Conservation (phyloP, 2,113 vertebrate genomes). For the Sciurus niger region DNA sequence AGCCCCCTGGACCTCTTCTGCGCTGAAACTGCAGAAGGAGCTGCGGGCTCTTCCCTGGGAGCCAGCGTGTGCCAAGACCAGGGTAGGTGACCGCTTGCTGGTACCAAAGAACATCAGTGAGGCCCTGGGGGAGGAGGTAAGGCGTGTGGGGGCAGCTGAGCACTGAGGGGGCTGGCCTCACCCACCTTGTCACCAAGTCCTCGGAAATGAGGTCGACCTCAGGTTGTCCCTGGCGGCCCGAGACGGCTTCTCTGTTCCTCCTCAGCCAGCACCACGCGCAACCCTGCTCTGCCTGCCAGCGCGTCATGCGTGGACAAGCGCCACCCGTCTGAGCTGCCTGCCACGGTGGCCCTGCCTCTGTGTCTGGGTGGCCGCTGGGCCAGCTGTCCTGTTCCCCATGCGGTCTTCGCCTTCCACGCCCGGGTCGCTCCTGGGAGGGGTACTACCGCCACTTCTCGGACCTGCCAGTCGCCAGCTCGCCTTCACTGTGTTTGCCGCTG, state of each 20-base stretch:
- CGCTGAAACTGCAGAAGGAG: neutral
- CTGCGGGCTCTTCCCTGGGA: no score
- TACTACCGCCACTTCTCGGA: constrained; percentile 94
- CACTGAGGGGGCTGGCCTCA: accelerated
- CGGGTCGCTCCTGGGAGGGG: constrained; percentile 92
- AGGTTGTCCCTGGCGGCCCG: no score
- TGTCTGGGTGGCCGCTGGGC: constrained; percentile 92
- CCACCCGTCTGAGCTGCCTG: constrained; percentile 90
- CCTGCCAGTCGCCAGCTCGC: constrained; percentile 91
- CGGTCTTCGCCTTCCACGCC: constrained; percentile 91
- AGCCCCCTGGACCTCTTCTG: neutral
- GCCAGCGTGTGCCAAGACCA: neutral
- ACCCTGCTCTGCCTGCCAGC: constrained; percentile 92
- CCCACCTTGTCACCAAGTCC: neutral
- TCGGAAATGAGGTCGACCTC: no score
- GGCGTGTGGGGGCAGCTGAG: no score
- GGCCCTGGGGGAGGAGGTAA: neutral
- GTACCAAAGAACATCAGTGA: neutral
- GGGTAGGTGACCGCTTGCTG: neutral
- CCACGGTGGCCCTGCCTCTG: constrained; percentile 75
- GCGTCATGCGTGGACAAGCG: constrained; percentile 91
- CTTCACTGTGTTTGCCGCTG: constrained; percentile 92
- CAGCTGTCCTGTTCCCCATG: constrained; percentile 93
- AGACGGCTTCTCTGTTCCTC: neutral
- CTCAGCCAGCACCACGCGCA: constrained; percentile 92